Evolutionary conservation across 2,888 invertebrate genomes (phyloP).

Genomic region (Steinernema scapterisci): DNA sequence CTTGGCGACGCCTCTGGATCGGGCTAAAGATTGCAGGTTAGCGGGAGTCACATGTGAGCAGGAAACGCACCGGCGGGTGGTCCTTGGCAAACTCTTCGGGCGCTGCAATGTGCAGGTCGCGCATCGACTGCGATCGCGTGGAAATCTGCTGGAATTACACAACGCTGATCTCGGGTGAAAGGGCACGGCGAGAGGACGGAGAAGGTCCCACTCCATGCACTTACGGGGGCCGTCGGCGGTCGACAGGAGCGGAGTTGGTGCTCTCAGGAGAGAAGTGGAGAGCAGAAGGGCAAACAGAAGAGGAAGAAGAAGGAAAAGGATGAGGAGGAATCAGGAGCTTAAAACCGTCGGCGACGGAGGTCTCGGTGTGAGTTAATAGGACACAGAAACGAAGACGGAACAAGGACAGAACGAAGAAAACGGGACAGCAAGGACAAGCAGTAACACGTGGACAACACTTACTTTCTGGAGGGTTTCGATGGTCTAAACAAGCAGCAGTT

Average conservation of each 20-base stretch:
- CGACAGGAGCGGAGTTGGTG: not conserved
- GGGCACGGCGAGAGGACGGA: not conserved
- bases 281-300: slow-evolving; percentile 31
- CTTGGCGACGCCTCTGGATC: slow-evolving; percentile 40
- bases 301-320: slow-evolving; percentile 12
- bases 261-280: slow-evolving; percentile 33
- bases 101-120: slow-evolving; percentile 39
- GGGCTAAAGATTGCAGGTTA: slow-evolving; percentile 28
- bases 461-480: slow-evolving; percentile 64
- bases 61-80: slow-evolving; percentile 22
- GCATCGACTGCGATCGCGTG: slow-evolving; percentile 44
- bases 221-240: not conserved
- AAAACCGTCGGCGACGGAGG: slow-evolving; percentile 5
- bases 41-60: too few relatives aligned
- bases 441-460: slow-evolving; percentile 43
- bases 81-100: slow-evolving; percentile 34
- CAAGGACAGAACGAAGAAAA: slow-evolving; percentile 34
- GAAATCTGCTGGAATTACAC: slow-evolving; percentile 36
- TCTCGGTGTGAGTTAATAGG: slow-evolving; percentile 23
- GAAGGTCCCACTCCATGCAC: slow-evolving; percentile 27
- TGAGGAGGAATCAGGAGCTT: not conserved
- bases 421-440: slow-evolving; percentile 38
- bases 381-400: slow-evolving; percentile 29
- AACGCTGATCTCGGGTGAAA: not conserved
- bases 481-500: slow-evolving; percentile 45